phyloP scores from a whole-genome alignment of 2,888 invertebrate species.

The Mactromeris polynyma region DNA sequence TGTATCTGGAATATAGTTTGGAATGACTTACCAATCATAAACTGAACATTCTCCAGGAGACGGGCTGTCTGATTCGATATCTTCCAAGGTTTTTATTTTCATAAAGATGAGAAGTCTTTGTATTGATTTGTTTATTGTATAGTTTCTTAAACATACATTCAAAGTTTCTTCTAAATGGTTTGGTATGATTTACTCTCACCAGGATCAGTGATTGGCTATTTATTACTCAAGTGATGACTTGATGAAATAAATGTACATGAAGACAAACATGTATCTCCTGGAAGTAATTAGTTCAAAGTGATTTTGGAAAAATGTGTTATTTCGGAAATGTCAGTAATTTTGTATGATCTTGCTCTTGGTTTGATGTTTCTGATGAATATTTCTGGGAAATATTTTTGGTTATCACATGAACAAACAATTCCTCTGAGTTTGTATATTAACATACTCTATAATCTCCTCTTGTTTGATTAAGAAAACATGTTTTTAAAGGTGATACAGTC shows the following conservation, averaged over 20 bases:
- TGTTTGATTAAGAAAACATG: background rate
- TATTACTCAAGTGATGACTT: background rate
- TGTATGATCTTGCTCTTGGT: background rate
- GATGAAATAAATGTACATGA: background rate
- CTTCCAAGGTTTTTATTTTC: background rate
- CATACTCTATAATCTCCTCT: background rate
- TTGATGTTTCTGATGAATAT: background rate
- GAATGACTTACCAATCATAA: constrained; percentile 3
- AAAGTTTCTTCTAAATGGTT: background rate
- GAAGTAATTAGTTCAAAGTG: background rate
- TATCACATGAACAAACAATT: background rate
- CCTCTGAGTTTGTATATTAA: background rate
- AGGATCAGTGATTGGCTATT: too few relatives aligned
- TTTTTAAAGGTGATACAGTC: background rate
- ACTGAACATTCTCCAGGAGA: background rate
- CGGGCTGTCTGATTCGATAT: background rate
- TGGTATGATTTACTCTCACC: too few relatives aligned
- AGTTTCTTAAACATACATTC: background rate
- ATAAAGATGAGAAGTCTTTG: background rate
- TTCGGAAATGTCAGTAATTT: background rate
- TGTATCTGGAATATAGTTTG: background rate
- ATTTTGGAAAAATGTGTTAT: background rate
- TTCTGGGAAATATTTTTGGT: background rate
- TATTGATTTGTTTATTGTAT: constrained; percentile 4
- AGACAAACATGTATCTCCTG: background rate